Percentiles rank a stretch among this genome's conserved stretches.
phyloP scores from a whole-genome alignment of 2,888 invertebrate species.

The Drosophila dives region DNA sequence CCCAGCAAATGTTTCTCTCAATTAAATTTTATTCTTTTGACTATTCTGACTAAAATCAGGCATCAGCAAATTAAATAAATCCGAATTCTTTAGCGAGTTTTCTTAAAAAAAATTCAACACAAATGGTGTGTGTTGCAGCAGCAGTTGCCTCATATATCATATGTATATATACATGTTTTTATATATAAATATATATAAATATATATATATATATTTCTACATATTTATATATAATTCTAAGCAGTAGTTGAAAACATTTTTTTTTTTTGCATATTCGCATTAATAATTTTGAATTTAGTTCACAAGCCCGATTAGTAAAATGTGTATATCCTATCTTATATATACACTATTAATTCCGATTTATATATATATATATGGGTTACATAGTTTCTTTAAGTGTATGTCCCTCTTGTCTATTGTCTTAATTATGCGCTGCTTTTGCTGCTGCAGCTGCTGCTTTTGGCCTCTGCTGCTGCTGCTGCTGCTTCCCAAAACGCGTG shows the following conservation, averaged over 20 bases:
- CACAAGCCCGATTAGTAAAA: neutral
- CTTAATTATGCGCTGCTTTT: constrained; percentile 71
- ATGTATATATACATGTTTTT: neutral
- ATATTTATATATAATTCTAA: neutral
- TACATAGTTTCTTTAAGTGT: constrained; percentile 20
- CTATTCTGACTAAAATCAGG: neutral
- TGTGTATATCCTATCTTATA: neutral
- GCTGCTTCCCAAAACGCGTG: constrained; percentile 47
- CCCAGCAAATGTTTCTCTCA: neutral
- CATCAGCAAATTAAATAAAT: neutral
- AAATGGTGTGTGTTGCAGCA: neutral
- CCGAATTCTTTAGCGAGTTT: neutral
- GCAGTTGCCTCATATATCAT: neutral
- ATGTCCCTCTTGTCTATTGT: constrained; percentile 59
- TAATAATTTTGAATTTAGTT: neutral
- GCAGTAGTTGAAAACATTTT: neutral
- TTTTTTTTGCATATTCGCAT: neutral
- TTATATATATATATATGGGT: neutral
- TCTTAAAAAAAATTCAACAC: neutral
- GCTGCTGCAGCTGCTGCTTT: constrained; percentile 13
- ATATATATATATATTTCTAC: neutral
- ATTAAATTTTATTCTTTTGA: neutral
- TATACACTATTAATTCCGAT: neutral
- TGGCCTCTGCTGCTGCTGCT: constrained; percentile 41
- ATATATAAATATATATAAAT: neutral